Percentiles rank a stretch among this genome's conserved stretches.
These are phyloP conservation scores for Enteromius fasciolatus DNA, from an alignment of 2,797 vertebrate genomes.

Conservation along the genomic window DNA sequence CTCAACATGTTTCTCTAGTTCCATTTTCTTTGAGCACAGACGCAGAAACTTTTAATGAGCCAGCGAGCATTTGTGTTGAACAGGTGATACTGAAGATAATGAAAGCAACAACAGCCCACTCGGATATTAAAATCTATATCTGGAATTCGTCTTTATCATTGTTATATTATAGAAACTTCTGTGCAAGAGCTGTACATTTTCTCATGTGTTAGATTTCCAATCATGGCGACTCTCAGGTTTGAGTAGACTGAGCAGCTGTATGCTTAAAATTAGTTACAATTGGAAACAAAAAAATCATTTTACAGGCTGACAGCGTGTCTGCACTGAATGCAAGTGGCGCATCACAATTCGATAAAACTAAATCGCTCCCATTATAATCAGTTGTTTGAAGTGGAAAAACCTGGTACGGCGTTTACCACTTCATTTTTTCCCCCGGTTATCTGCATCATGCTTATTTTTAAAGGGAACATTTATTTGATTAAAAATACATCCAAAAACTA, in stretches of 20 bases:
- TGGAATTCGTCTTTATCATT: conserved; percentile 17
- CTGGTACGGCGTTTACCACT: not conserved
- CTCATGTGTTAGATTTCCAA: not conserved
- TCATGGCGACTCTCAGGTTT: not conserved
- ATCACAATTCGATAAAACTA: not conserved
- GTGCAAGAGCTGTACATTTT: conserved; percentile 2
- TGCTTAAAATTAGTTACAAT: not conserved
- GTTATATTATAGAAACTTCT: not conserved
- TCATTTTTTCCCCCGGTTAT: not conserved
- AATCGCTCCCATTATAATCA: not conserved
- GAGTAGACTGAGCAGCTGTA: not conserved
- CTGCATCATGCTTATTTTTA: too few relatives aligned
- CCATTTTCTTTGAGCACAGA: conserved; percentile 3
- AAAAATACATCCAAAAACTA: not conserved
- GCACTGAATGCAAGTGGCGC: not conserved
- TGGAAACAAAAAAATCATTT: not conserved
- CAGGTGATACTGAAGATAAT: conserved; percentile 24
- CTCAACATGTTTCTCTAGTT: not conserved
- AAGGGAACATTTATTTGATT: not conserved
- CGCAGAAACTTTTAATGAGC: conserved; percentile 10
- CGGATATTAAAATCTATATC: not conserved
- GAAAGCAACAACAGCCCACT: conserved; percentile 13
- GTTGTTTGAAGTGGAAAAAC: not conserved
- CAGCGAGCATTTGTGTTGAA: not conserved
- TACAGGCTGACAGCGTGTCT: not conserved